Base-by-base conservation (phyloP, 2,888 invertebrate genomes). In the Aethes cnicana region DNA sequence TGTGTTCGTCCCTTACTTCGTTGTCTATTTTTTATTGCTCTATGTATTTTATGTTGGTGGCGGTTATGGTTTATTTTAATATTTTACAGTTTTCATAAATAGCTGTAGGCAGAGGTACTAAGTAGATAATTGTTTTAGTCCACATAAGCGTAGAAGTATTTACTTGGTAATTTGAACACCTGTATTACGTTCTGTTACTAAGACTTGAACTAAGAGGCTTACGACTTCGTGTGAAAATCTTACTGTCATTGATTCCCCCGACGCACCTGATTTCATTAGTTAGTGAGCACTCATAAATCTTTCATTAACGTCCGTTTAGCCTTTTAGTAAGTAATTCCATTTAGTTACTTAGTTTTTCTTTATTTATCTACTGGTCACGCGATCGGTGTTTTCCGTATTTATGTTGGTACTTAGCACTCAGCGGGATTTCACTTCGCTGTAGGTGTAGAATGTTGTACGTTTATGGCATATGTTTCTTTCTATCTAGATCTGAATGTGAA, bases 1-100 rank as follows among this genome's bases (percentile, higher is more conserved):
- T 61, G 54, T 61, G 54, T 59, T 35, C 56, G 44, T 57, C 46
- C 55, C 33, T 46, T 35, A 16, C 16, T 14, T 42, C 4, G 18
- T 25, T 42, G 28, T 26, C 26, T 26, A 16, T 41, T 41, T 23
- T 28, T 23, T 26, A 26, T 9, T 28, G 17, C 18, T 26, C 6
- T 28, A 11, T 12, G 28, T n/a, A 28, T 12, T 39, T 8, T 1
- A 9, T 39, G 16, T 25, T 39, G 39, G 39, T 39, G 23, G 16
- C 21, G 21, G 25, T 8, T n/a, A 37, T 14, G 12, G 23, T 37
- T 37, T 11, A 37, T 26, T 26, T 28, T 5, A 12, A 28, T 11
- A 12, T 11, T 11, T 12, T n/a, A n/a, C n/a, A n/a, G n/a, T n/a
- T n/a, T n/a, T n/a, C n/a, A n/a, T n/a, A n/a, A n/a, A n/a, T n/a